Evolutionary conservation across 64 coral and sea anemone species (phyloP).

Genomic region (Stichodactyla helianthus): DNA sequence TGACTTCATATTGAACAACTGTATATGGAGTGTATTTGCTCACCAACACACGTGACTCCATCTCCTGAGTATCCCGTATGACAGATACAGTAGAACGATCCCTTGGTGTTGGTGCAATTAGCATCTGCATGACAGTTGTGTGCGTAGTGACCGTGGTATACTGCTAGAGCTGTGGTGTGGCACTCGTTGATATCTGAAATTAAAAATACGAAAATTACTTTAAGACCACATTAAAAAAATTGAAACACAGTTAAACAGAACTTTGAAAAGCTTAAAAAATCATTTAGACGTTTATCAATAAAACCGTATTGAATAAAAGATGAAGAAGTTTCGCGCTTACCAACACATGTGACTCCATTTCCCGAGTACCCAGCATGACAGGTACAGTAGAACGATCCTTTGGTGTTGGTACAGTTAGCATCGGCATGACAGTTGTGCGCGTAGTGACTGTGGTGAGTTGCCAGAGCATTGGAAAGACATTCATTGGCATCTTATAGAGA

Average conservation of each 20-base stretch:
- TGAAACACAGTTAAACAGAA: background rate
- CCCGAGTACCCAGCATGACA: conserved; percentile 69
- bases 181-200: conserved; percentile 81
- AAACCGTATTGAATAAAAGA: conserved; percentile 10
- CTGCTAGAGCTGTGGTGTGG: conserved; percentile 7
- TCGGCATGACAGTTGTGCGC: conserved; percentile 63
- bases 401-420: conserved; percentile 70
- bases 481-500: no score
- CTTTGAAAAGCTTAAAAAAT: no score
- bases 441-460: conserved; percentile 32
- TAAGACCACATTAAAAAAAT: background rate
- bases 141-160: conserved; percentile 12
- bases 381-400: no score
- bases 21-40: no score
- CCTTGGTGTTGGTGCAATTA: conserved; percentile 60
- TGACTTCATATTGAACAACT: no score
- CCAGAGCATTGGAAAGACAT: no score
- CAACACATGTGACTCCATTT: conserved; percentile 62
- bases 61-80: conserved; percentile 49
- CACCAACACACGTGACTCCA: conserved; percentile 42
- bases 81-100: conserved; percentile 46
- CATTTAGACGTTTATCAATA: background rate
- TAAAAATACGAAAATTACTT: no score
- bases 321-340: no score
- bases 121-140: conserved; percentile 47